Base-by-base conservation (phyloP, 2,113 vertebrate genomes). In the Prietella phreatophila region DNA sequence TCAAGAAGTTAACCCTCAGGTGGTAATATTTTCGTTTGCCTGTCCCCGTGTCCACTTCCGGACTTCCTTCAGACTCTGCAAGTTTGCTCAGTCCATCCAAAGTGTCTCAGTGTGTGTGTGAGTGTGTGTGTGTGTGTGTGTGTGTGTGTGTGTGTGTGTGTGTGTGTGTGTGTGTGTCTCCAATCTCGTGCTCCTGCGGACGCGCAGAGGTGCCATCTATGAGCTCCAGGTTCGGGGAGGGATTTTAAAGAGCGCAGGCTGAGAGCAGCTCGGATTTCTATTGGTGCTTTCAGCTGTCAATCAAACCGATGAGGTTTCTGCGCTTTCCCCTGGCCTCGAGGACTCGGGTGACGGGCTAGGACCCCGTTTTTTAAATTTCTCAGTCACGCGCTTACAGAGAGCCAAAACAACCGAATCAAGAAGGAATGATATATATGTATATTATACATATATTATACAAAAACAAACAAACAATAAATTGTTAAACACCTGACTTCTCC, bases 161-260 rank as follows among this genome's bases (percentile, higher is more conserved):
- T n/a, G 78, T 42, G 75, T 83, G 60, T 36, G 75, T 71, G 84
- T 65, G 61, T 60, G 73, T 71, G 71, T 47, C 27, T 87, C 85
- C 81, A 79, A 71, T 67, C 78, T 60, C 85, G 85, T 61, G 69
- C 86, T 87, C 83, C 55, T 76, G 75, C 47, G 47, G 84, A 56
- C 84, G 69, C 78, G 53, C 89, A 5, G 27, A 30, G 85, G 96
- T 96, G 96, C 97, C 97, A 96, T 97, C 96, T 95, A 95, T 93
- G 92, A 93, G 95, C 95, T 94, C 87, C 90, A 42, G 76, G 65
- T 79, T 94, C 91, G 92, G 90, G 94, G 93, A 94, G 93, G 95
- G 95, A 96, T 96, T 97, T 97, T 98, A 98, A 98, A 96, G 96
- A 95, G 82, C 94, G 94, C 92, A 60, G 95, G 95, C 94, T 91